phyloP scores from a whole-genome alignment of 2,888 invertebrate species.

The Prosopocoilus inquinatus region DNA sequence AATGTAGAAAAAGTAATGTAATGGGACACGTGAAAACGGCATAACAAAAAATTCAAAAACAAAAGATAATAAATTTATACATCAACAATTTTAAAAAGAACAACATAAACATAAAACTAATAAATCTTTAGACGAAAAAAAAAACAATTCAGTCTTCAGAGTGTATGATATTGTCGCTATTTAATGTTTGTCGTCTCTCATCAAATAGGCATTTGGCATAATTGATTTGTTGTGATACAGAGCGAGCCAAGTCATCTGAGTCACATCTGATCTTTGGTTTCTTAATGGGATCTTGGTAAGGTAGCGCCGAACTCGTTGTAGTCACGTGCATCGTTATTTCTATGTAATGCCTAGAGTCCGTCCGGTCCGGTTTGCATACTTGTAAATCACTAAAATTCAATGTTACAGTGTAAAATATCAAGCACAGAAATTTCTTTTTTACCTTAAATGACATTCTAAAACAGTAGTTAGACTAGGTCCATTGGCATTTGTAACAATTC shows the following conservation, averaged over 20 bases:
- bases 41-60: background rate
- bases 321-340: conserved; percentile 66
- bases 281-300: conserved; percentile 57
- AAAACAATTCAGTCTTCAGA: conserved; percentile 32
- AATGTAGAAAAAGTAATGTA: too few species aligned
- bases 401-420: background rate
- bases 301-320: conserved; percentile 50
- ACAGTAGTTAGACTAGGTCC: conserved; percentile 55
- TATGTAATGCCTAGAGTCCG: conserved; percentile 60
- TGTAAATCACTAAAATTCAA: conserved; percentile 59
- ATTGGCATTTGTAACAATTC: conserved; percentile 66
- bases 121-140: background rate
- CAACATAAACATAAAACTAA: background rate
- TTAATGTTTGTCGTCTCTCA: conserved; percentile 73
- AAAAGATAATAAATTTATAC: background rate
- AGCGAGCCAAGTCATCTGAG: conserved; percentile 65
- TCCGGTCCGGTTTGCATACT: conserved; percentile 60
- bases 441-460: conserved; percentile 64
- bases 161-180: conserved; percentile 31
- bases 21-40: too few species aligned
- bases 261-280: conserved; percentile 79
- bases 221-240: conserved; percentile 79
- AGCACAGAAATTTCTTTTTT: conserved; percentile 15
- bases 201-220: conserved; percentile 84
- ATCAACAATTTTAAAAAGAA: background rate